Evolutionary conservation across 2,888 invertebrate species (phyloP), one percentile per base, ranked within the genome.

Genomic region (Caradrina kadenii): DNA sequence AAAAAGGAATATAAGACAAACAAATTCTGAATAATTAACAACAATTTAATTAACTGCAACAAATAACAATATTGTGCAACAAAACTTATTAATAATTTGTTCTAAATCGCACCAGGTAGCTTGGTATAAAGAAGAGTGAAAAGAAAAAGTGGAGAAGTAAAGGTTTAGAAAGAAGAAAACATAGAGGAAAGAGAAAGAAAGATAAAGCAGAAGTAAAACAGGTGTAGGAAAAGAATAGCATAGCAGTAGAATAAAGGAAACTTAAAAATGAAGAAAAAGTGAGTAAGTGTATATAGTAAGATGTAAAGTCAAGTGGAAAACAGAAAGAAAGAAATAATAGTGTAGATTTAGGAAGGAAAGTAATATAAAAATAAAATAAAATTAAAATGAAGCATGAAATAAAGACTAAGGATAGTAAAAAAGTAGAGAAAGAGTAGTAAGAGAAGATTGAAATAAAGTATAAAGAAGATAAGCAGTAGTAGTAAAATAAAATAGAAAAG

Each of bases 51-150:
- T 82, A 91, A 89, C 85, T 90, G 84, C 70, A 83, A 88, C 81
- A 84, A 86, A 78, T 79, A 89, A 87, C 84, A 89, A 87, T 76
- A 83, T 79, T 82, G 88, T 90, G 90, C 85, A 81, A 81, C 70
- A 86, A 78, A 60, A 76, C 81, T 83, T 85, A 85, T 21, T 39
- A 76, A 69, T 63, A 85, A 73, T 76, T 86, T 82, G 79, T 85
- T 82, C 85, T 91, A 91, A 88, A 88, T 87, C 87, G 91, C 91
- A 93, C 92, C 89, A 89, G 91, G 92, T 90, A 91, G 90, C 88
- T 87, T 83, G 58, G 59, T 72, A 58, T 63, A 48, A 66, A 63
- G 22, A 63, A 66, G 39, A 17, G 15, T 22, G n/a, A 50, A 58
- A 53, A 2, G 21, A 13, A n/a, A 35, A 49, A 56, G 10, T 48